Base-by-base conservation (phyloP, 2,113 vertebrate species). In the Bos javanicus region DNA sequence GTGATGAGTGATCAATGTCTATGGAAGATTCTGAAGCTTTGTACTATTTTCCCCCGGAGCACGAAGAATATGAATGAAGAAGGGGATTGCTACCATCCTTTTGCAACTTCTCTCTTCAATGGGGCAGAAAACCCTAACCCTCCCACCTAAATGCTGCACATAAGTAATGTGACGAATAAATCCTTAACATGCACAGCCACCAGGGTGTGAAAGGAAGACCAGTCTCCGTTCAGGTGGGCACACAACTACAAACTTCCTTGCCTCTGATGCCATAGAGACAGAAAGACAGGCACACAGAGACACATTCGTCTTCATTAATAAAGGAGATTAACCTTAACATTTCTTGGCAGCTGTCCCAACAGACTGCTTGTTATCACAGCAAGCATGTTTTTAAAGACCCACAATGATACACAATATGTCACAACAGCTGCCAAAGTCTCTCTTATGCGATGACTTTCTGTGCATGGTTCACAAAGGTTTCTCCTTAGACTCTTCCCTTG, bases 341-440 rank as follows among this genome's bases (percentile, higher is more conserved):
- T 89, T 97, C 76, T 76, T 59, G 87, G 83, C 98, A 98, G 98
- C 98, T 98, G 97, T 98, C 59, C 23, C 92, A 87, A 92, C 98
- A 94, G 67, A 46, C 5, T 3, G 64, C 21, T 62, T 50, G 8
- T 86, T 36, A 48, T 60, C 93, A 67, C 5, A 25, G 30, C 3
- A 0, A 59, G 97, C 46, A 87, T 93, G 88, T 91, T 83, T 78
- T 62, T 92, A 91, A 93, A 94, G 48, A n/a, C 96, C 90, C 86
- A 86, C 95, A 81, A 71, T 50, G 52, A 92, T 62, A 82, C 96
- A 84, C 97, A 98, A 96, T 98, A 97, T 98, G 98, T 98, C 96
- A 82, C 94, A 98, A 30, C 98, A 98, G 88, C 98, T 98, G 98
- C 74, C 96, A 21, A 50, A 91, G 74, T 92, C 6, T 94, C 81